Percentiles rank a stretch among this genome's conserved stretches.
Evolutionary conservation across 2,888 invertebrate genomes (phyloP).

Genomic region (Platycheirus albimanus): DNA sequence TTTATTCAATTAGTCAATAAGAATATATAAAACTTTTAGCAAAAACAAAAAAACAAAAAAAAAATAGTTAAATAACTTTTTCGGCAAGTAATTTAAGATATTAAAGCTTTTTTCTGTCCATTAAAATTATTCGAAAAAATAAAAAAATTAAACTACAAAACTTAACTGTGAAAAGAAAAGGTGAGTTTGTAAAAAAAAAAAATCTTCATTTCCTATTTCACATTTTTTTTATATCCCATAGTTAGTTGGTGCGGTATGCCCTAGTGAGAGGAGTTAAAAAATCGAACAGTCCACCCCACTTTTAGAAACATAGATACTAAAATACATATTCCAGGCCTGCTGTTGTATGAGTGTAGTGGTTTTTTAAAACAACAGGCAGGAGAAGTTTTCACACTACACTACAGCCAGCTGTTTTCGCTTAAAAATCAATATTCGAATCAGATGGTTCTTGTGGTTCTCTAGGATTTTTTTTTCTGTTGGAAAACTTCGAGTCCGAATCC

Average conservation of each 20-base stretch:
- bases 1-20: slow-evolving; percentile 78
- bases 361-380: slow-evolving; percentile 40
- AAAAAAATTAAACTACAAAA: background rate
- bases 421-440: slow-evolving; percentile 69
- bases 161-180: slow-evolving; percentile 48
- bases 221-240: slow-evolving; percentile 5
- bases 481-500: slow-evolving; percentile 4
- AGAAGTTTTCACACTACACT: slow-evolving; percentile 57
- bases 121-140: slow-evolving; percentile 66
- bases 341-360: slow-evolving; percentile 38
- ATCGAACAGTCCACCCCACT: slow-evolving; percentile 76
- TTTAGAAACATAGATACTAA: slow-evolving; percentile 34
- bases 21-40: slow-evolving; percentile 65
- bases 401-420: slow-evolving; percentile 63
- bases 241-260: too few species aligned
- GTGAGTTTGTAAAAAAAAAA: slow-evolving; percentile 36
- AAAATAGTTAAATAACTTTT: slow-evolving; percentile 46
- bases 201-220: too few species aligned
- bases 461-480: background rate
- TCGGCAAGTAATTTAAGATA: slow-evolving; percentile 66
- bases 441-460: slow-evolving; percentile 51
- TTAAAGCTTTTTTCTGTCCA: slow-evolving; percentile 77
- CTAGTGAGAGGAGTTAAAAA: slow-evolving; percentile 70
- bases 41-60: slow-evolving; percentile 44
- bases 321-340: slow-evolving; percentile 32